Percentiles rank a stretch among this genome's conserved stretches.
These are phyloP conservation scores for Gryllus longicercus DNA, from an alignment of 2,888 invertebrate genomes.

Conservation along the genomic window DNA sequence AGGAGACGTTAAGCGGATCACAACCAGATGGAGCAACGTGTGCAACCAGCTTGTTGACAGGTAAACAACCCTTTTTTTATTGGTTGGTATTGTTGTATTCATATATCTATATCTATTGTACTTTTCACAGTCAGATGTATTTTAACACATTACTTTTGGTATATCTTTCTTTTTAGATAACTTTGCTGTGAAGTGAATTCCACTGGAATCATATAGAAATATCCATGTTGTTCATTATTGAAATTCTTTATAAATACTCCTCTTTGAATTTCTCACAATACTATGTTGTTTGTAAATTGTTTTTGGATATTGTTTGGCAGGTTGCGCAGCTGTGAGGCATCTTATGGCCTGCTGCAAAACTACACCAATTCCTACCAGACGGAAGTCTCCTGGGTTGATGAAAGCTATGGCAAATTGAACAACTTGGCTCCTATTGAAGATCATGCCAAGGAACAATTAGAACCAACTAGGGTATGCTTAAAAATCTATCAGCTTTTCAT, in stretches of 20 bases:
- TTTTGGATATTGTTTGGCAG: slow-evolving; percentile 49
- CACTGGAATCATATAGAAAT: not conserved
- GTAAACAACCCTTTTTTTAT: slow-evolving; percentile 45
- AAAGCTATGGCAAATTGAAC: slow-evolving; percentile 76
- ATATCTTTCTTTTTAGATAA: not conserved
- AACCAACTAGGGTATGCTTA: slow-evolving; percentile 68
- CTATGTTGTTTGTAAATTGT: slow-evolving; percentile 21
- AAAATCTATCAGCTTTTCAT: not conserved
- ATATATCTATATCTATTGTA: not conserved
- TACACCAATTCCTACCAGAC: slow-evolving; percentile 83
- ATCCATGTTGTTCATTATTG: too few species aligned
- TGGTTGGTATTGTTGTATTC: not conserved
- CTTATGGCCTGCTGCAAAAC: slow-evolving; percentile 84
- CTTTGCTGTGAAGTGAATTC: not conserved
- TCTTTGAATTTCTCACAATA: too few species aligned
- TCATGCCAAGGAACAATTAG: slow-evolving; percentile 69
- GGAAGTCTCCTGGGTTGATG: slow-evolving; percentile 87
- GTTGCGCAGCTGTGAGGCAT: slow-evolving; percentile 84
- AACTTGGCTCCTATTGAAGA: slow-evolving; percentile 48
- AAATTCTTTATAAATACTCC: too few species aligned
- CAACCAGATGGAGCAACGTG: slow-evolving; percentile 87
- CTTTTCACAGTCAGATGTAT: not conserved
- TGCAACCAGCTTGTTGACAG: slow-evolving; percentile 84
- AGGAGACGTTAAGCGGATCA: slow-evolving; percentile 84
- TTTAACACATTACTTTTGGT: not conserved